These are phyloP conservation scores for Linnaemya vulpina DNA, from an alignment of 2,888 invertebrate genomes.

Conservation along the genomic window DNA sequence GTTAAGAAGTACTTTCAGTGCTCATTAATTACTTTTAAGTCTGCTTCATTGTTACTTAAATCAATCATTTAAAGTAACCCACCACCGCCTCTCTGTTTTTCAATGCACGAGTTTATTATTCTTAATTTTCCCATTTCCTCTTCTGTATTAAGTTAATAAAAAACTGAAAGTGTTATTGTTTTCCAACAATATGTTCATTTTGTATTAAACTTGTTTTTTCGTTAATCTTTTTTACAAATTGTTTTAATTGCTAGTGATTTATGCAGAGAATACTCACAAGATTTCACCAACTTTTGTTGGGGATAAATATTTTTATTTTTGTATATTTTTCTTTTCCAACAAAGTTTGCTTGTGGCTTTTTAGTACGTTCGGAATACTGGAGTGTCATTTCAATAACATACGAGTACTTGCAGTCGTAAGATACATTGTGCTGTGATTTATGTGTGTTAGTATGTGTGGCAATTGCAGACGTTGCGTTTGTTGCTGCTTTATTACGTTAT, in stretches of 20 bases:
- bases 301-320: not conserved
- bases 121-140: not conserved
- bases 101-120: not conserved
- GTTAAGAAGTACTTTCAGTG: not conserved
- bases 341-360: constrained; percentile 37
- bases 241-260: constrained; percentile 49
- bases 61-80: constrained; percentile 18
- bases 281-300: constrained; percentile 22
- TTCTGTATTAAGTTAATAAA: not conserved
- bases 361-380: constrained; percentile 9
- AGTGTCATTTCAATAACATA: constrained; percentile 39
- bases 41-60: constrained; percentile 14
- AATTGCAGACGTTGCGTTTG: constrained; percentile 17
- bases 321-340: constrained; percentile 19
- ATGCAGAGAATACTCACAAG: constrained; percentile 19
- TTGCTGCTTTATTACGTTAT: constrained; percentile 30
- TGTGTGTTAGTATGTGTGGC: not conserved
- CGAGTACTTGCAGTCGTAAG: constrained; percentile 12
- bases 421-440: constrained; percentile 38
- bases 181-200: constrained; percentile 6
- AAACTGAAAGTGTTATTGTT: constrained; percentile 15
- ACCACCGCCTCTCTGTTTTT: not conserved
- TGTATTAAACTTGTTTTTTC: constrained; percentile 33
- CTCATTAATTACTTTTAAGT: not conserved
- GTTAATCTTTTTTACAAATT: constrained; percentile 10